phyloP scores from a whole-genome alignment of 1,140 invertebrate species.

The Drosophila azteca region DNA sequence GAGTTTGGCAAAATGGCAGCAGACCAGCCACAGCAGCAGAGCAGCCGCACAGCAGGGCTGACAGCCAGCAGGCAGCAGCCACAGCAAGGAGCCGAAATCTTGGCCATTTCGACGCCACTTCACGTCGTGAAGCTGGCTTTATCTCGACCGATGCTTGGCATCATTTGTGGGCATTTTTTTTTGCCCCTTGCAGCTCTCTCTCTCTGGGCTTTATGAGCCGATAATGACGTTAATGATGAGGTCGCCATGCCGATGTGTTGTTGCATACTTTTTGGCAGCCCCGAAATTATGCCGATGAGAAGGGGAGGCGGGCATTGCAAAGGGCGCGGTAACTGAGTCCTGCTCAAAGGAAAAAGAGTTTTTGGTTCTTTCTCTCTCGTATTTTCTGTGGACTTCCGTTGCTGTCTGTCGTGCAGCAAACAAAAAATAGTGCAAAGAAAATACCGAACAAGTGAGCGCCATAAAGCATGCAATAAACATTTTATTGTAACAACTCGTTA shows the following conservation, averaged over 20 bases:
- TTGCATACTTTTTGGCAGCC: constrained; percentile 35
- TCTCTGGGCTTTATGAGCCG: constrained; percentile 23
- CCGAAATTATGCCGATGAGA: constrained; percentile 18
- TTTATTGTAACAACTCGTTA: constrained; percentile 77
- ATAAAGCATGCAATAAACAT: constrained; percentile 74
- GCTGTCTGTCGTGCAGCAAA: constrained; percentile 13
- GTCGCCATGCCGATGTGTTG: constrained; percentile 17
- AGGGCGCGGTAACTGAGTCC: constrained; percentile 3
- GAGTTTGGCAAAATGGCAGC: constrained; percentile 70
- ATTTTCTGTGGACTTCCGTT: constrained; percentile 35
- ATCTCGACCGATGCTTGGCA: constrained; percentile 54
- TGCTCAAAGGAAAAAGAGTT: neutral
- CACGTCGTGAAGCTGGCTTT: constrained; percentile 27
- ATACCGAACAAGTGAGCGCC: constrained; percentile 8
- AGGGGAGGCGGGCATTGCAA: neutral
- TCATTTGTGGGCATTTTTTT: constrained; percentile 46
- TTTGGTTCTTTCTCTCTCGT: neutral
- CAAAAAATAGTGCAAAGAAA: neutral
- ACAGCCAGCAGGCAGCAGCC: constrained; percentile 4
- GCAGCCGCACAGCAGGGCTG: constrained; percentile 30
- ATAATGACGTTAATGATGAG: constrained; percentile 71
- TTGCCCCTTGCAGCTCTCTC: constrained; percentile 14
- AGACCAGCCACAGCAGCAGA: constrained; percentile 41
- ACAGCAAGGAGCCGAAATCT: constrained; percentile 9
- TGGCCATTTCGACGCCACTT: constrained; percentile 27